Base-by-base conservation (phyloP, 2,113 vertebrate genomes). In the Trichechus manatus region DNA sequence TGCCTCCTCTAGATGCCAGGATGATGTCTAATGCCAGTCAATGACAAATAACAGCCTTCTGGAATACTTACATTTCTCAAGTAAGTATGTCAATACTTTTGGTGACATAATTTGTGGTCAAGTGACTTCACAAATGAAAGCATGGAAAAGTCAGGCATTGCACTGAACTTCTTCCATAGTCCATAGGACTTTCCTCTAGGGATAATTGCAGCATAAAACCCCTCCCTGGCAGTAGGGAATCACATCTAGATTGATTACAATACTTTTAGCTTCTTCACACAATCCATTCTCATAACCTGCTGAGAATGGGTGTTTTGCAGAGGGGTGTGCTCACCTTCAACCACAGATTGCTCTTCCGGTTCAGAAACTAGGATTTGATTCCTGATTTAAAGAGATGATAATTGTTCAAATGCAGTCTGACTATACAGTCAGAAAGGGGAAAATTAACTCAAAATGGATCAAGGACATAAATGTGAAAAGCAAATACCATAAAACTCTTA, bases 231-330 rank as follows among this genome's bases (percentile, higher is more conserved):
- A 9, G 27, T 50, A 11, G 2, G n/a, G 61, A 56, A 87, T 81
- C 61, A 63, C 29, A 93, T 83, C n/a, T 78, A 63, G 50, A 74
- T 23, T 39, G 36, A 79, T 83, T 83, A 44, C 2, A 11, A 59
- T 22, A 75, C 47, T 86, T 68, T 93, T 64, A 85, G 20, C 74
- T 81, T 95, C 53, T 82, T 82, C 59, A 77, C 17, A 59, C 63
- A 66, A 23, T 82, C 75, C 59, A n/a, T 89, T 85, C 44, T 79
- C 13, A 56, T 66, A 27, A 66, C 20, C 59, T 64, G 15, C n/a
- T 95, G 70, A 64, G 77, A 68, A 80, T 44, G 33, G 56, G 80
- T 53, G 17, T 70, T 79, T 95, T 88, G 61, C 70, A 56, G 25
- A 61, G 25, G 66, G 19, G 36, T 6, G 7, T 78, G 25, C 14